A percentile compares a stretch with the other conserved stretches of the same genome.
These are phyloP conservation scores for Rhodinocichla rosea DNA, from an alignment of 2,113 vertebrate genomes.

Conservation along the genomic window DNA sequence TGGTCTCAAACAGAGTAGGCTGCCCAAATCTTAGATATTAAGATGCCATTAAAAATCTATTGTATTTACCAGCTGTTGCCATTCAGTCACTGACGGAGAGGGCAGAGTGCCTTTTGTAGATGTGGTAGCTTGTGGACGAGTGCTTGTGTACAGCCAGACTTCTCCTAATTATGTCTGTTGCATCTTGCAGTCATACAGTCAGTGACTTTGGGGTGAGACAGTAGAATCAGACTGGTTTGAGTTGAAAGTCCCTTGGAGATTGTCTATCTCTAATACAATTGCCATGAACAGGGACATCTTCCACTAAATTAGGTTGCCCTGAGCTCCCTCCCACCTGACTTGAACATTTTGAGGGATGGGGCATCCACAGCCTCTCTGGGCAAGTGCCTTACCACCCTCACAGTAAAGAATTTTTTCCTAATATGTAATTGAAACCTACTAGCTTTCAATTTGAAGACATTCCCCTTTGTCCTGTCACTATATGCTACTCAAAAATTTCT, in stretches of 20 bases:
- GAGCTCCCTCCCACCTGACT: background rate
- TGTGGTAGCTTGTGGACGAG: background rate
- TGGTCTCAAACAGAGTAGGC: background rate
- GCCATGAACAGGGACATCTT: background rate
- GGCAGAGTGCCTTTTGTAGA: background rate
- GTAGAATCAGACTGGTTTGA: background rate
- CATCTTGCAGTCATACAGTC: background rate
- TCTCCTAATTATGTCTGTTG: background rate
- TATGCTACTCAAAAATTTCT: background rate
- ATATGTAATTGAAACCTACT: background rate
- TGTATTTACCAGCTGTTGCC: background rate
- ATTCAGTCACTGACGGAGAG: background rate
- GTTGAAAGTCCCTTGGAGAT: background rate
- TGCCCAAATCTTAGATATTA: background rate
- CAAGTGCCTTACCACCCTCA: background rate
- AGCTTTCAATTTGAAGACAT: background rate
- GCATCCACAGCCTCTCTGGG: background rate
- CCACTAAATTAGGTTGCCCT: background rate
- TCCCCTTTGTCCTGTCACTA: background rate
- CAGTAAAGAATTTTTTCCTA: background rate
- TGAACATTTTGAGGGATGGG: background rate
- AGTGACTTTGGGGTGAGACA: background rate
- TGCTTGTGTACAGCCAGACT: background rate
- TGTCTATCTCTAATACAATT: background rate
- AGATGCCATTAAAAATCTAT: background rate